A percentile compares a stretch with the other conserved stretches of the same genome.
Conservation (phyloP, 1,140 invertebrate genomes). For the Papilio machaon region DNA sequence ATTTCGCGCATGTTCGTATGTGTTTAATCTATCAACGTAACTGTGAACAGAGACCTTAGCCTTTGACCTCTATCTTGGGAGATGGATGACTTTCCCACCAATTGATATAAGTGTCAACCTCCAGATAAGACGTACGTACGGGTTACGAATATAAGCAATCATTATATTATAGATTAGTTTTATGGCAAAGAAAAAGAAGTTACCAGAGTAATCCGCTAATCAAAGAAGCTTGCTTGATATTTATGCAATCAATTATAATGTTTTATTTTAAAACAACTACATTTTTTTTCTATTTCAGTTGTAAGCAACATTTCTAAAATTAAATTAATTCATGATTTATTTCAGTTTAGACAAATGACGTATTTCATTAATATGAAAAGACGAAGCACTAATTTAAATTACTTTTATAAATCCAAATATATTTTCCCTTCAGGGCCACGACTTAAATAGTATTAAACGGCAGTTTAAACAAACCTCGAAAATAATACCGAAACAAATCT, state of each 20-base stretch:
- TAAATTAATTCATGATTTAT: background rate
- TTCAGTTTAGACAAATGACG: background rate
- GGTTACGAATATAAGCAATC: background rate
- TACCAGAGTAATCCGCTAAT: background rate
- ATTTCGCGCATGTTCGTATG: background rate
- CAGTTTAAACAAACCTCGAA: background rate
- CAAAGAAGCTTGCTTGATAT: background rate
- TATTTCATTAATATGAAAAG: background rate
- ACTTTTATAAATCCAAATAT: background rate
- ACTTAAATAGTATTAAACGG: background rate
- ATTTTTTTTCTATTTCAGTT: too few relatives aligned
- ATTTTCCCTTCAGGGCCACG: background rate
- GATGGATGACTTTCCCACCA: slow-evolving; percentile 24
- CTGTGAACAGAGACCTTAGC: background rate
- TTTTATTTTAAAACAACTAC: too few relatives aligned
- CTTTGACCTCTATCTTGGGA: slow-evolving; percentile 20
- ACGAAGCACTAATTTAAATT: background rate
- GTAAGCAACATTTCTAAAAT: background rate
- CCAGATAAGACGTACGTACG: slow-evolving; percentile 10
- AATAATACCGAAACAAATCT: slow-evolving; percentile 8
- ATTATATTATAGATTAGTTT: background rate
- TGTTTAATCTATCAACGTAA: background rate
- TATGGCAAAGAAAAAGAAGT: background rate
- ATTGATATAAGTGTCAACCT: slow-evolving; percentile 32
- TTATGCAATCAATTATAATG: background rate